Conservation (phyloP, 2,113 vertebrate genomes). For the Reinhardtius hippoglossoides region DNA sequence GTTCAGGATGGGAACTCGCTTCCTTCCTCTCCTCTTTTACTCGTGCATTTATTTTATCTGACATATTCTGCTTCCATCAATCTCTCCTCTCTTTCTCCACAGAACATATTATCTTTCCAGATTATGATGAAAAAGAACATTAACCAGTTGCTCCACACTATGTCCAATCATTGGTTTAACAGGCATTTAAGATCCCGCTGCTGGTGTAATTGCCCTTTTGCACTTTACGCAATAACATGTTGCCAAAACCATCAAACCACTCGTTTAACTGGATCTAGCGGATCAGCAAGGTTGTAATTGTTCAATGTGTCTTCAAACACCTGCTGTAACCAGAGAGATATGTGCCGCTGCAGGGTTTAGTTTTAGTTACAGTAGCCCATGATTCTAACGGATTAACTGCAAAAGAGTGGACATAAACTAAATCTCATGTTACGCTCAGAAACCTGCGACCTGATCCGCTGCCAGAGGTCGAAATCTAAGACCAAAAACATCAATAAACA, state of each 20-base stretch:
- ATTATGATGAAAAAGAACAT: constrained; percentile 15
- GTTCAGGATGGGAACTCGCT: constrained; percentile 18
- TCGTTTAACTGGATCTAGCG: constrained; percentile 5
- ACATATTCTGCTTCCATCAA: constrained; percentile 16
- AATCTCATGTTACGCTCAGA: constrained; percentile 51
- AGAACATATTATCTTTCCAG: constrained; percentile 13
- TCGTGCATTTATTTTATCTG: constrained; percentile 16
- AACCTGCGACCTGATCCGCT: constrained; percentile 46
- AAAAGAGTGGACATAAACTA: constrained; percentile 11
- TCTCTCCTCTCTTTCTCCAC: neutral
- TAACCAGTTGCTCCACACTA: neutral
- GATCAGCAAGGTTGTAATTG: constrained; percentile 38
- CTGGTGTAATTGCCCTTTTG: constrained; percentile 29
- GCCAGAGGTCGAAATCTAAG: constrained; percentile 51
- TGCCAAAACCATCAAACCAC: constrained; percentile 32
- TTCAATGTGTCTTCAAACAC: constrained; percentile 17
- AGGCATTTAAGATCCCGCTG: constrained; percentile 23
- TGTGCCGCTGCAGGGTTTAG: neutral
- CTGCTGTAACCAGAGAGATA: constrained; percentile 38
- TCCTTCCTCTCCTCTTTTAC: constrained; percentile 24
- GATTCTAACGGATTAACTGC: constrained; percentile 27
- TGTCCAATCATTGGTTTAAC: constrained; percentile 7
- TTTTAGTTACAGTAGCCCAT: neutral
- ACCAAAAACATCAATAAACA: constrained; percentile 63
- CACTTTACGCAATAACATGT: constrained; percentile 1